These are phyloP conservation scores for Epinephelus moara DNA, from an alignment of 2,113 vertebrate species.

Conservation along the genomic window DNA sequence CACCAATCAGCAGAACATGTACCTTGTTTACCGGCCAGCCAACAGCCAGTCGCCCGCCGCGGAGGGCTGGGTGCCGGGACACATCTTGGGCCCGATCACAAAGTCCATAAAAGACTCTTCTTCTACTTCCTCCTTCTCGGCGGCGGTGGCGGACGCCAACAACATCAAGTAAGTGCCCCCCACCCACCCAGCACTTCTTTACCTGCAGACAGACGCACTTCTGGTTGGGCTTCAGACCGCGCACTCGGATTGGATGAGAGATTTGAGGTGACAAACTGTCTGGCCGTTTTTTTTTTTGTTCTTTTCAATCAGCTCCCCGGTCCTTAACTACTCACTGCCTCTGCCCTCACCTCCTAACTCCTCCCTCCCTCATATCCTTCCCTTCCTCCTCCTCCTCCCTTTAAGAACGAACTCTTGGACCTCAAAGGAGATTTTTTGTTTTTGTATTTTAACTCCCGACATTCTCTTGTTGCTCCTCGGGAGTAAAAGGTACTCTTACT, in stretches of 20 bases:
- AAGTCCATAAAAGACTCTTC: slow-evolving; percentile 91
- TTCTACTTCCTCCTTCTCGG: slow-evolving; percentile 72
- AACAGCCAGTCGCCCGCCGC: slow-evolving; percentile 93
- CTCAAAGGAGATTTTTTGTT: slow-evolving; percentile 31
- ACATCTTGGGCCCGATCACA: slow-evolving; percentile 89
- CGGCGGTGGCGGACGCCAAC: slow-evolving; percentile 87
- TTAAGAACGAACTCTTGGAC: slow-evolving; percentile 76
- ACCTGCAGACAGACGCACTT: slow-evolving; percentile 55
- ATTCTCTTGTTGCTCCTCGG: slow-evolving; percentile 6
- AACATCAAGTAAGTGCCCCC: slow-evolving; percentile 98
- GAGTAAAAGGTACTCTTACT: slow-evolving; percentile 39
- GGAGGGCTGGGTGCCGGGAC: slow-evolving; percentile 98
- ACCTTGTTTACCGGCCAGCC: slow-evolving; percentile 94
- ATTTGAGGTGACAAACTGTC: slow-evolving; percentile 43
- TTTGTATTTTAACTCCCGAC: slow-evolving; percentile 18
- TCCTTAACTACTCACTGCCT: slow-evolving; percentile 7
- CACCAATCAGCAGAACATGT: slow-evolving; percentile 99
- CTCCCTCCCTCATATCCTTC: not conserved
- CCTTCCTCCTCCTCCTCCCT: slow-evolving; percentile 1
- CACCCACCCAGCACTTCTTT: slow-evolving; percentile 79
- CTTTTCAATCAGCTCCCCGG: slow-evolving; percentile 16
- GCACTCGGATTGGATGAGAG: slow-evolving; percentile 80
- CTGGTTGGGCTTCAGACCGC: slow-evolving; percentile 44
- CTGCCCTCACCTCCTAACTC: slow-evolving; percentile 33
- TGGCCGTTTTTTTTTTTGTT: slow-evolving; percentile 4